These are phyloP conservation scores for Iguana delicatissima DNA, from an alignment of 2,797 vertebrate species.

Conservation along the genomic window DNA sequence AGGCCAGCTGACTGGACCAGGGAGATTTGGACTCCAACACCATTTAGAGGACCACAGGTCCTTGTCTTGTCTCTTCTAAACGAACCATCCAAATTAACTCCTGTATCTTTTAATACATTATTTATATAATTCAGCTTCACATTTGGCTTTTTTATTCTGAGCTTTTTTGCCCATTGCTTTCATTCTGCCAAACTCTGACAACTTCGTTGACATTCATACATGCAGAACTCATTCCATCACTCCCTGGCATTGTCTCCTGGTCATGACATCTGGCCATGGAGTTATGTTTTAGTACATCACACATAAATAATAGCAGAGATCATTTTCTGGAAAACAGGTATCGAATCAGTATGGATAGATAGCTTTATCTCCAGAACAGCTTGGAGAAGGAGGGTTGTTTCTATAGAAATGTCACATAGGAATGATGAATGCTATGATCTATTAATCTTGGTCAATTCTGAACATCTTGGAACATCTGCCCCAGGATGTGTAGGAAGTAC, in stretches of 20 bases:
- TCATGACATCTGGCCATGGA: not conserved
- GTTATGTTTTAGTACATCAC: conserved; percentile 9
- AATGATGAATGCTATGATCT: not conserved
- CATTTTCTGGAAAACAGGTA: conserved; percentile 26
- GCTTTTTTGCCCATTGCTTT: not conserved
- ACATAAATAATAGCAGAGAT: not conserved
- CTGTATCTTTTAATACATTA: not conserved
- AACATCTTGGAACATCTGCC: not conserved
- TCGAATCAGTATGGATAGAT: conserved; percentile 10
- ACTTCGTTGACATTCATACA: not conserved
- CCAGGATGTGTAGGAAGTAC: not conserved
- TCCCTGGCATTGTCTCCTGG: not conserved
- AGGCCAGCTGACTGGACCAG: too few relatives aligned
- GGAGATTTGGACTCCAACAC: too few relatives aligned
- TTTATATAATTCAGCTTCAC: not conserved
- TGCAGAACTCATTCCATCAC: not conserved
- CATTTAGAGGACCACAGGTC: too few relatives aligned
- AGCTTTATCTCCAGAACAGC: not conserved
- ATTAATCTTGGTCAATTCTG: not conserved
- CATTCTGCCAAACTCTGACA: not conserved
- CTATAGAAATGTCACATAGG: not conserved
- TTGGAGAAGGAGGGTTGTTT: not conserved
- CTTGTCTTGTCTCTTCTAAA: too few relatives aligned
- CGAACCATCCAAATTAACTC: too few relatives aligned
- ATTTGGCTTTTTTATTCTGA: not conserved